Evolutionary conservation across 2,113 vertebrate species (phyloP).

Genomic region (Cairina moschata): DNA sequence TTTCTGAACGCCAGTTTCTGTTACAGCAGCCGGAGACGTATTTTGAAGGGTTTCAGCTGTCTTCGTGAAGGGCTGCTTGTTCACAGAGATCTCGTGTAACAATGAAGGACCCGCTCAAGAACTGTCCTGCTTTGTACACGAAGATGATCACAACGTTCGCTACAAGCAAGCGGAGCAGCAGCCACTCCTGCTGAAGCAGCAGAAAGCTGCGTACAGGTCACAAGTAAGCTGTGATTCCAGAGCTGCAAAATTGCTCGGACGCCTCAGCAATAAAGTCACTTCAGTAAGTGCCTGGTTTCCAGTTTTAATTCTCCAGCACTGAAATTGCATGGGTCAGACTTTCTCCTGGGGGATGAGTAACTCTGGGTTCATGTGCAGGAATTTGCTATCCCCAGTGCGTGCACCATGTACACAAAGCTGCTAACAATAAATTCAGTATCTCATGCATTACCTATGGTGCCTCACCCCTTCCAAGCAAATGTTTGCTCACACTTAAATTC

Average conservation of each 20-base stretch:
- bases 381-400: rapidly evolving
- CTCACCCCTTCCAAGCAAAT: rapidly evolving
- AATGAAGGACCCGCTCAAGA: neutral
- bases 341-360: rapidly evolving
- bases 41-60: neutral
- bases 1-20: rapidly evolving
- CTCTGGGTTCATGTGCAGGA: neutral
- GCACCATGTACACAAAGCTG: rapidly evolving
- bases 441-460: too few relatives aligned
- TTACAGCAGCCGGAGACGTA: neutral
- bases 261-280: rapidly evolving
- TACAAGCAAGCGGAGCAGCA: rapidly evolving
- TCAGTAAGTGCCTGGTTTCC: neutral
- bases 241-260: neutral
- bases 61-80: neutral
- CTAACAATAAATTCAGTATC: rapidly evolving
- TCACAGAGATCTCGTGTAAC: rapidly evolving
- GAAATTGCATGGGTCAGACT: neutral
- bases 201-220: neutral
- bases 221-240: rapidly evolving
- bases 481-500: neutral
- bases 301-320: neutral
- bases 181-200: rapidly evolving
- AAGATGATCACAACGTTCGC: neutral
- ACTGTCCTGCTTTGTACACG: neutral